Percentiles rank a stretch among this genome's conserved stretches.
Conservation (phyloP, 2,113 vertebrate genomes). For the Callospermophilus lateralis region DNA sequence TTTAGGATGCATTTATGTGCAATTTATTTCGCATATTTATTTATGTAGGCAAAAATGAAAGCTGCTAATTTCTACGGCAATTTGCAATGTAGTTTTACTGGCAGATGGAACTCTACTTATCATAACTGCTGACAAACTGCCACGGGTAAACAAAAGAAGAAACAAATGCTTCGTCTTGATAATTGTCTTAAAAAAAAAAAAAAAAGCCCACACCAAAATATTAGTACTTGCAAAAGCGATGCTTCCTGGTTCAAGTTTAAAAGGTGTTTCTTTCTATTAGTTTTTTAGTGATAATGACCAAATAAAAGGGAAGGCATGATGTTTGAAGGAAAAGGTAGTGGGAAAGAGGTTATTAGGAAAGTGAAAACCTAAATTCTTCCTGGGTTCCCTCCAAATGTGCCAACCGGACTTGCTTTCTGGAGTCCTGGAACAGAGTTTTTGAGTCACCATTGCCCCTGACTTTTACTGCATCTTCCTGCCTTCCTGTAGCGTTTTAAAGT, state of each 20-base stretch:
- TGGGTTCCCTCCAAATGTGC: constrained; percentile 62
- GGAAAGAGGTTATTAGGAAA: constrained; percentile 10
- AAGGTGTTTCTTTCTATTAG: constrained; percentile 56
- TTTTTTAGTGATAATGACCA: constrained; percentile 67
- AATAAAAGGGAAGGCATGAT: constrained; percentile 60
- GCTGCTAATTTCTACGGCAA: constrained; percentile 85
- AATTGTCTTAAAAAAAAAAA: constrained; percentile 82
- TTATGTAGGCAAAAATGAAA: constrained; percentile 82
- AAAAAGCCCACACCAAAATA: constrained; percentile 65
- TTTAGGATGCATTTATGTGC: constrained; percentile 79
- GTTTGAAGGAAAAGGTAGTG: constrained; percentile 43
- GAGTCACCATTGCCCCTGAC: constrained; percentile 61
- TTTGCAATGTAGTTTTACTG: constrained; percentile 85
- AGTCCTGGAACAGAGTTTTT: constrained; percentile 70
- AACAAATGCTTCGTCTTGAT: constrained; percentile 87
- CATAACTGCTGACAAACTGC: constrained; percentile 90
- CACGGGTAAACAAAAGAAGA: constrained; percentile 88
- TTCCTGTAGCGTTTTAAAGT: constrained; percentile 65
- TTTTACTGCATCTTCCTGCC: constrained; percentile 17
- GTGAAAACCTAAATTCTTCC: constrained; percentile 50
- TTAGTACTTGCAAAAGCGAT: constrained; percentile 78
- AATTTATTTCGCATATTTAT: constrained; percentile 84
- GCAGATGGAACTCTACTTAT: constrained; percentile 90
- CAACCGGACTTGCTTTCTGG: constrained; percentile 31
- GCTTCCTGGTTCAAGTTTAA: constrained; percentile 72